Evolutionary conservation across 2,113 vertebrate genomes (phyloP), one percentile per base, ranked within the genome.

Genomic region (Phycodurus eques): DNA sequence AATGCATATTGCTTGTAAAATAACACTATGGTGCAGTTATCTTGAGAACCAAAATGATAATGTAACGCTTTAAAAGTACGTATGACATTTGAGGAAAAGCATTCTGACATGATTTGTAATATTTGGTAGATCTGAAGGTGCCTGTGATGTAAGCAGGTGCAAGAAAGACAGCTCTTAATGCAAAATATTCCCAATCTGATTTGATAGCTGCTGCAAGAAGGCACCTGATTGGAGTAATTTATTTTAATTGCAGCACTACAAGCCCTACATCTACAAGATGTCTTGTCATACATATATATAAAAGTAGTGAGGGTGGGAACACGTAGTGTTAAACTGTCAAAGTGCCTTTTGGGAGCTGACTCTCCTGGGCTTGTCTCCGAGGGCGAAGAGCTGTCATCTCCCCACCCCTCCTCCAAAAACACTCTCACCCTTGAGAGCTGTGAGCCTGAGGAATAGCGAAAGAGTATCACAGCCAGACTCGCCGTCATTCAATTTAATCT

Each of bases 381-480:
- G 81, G 64, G 80, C 69, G 86, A 83, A 71, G 75, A 70, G 85
- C 89, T 87, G 84, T 86, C 80, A 88, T 82, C 76, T 74, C 85
- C 35, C 20, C 49, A 31, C 5, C 33, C 53, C 33, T 6, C 51
- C 31, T 19, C 47, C 27, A 17, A 31, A 19, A 27, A 33, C 27
- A 7, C 66, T 22, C 19, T 5, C 42, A 47, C 44, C 67, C 85
- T 70, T 53, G 81, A 76, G 84, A 89, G 72, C 65, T 3, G 70
- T 13, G 70, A 80, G 83, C 78, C 75, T 0, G 64, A 86, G 84
- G 83, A 89, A 73, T 73, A 82, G 80, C 77, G 65, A 77, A 57
- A 70, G 72, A 78, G 78, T 80, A 85, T 79, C 80, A 78, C 81
- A 80, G 77, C 65, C 2, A 62, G 60, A 53, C 75, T 78, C 74